Evolutionary conservation across 2,888 invertebrate species (phyloP).

Genomic region (Corythucha ciliata): DNA sequence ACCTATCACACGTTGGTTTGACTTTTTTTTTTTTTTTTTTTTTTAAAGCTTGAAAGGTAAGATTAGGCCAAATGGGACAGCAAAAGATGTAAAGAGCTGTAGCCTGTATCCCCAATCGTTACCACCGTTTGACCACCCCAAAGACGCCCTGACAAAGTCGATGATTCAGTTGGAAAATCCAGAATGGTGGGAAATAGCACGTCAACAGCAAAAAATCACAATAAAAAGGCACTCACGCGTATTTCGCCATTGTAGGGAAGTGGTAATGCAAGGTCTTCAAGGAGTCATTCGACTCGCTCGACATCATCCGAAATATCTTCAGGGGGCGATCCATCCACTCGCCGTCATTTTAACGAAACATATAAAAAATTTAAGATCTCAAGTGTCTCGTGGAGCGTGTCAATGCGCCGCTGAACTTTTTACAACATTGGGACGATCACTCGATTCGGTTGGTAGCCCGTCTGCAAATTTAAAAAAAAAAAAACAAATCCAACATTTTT

Average conservation of each 20-base stretch:
- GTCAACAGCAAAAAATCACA: too few species aligned
- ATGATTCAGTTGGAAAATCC: slow-evolving; percentile 57
- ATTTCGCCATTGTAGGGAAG: slow-evolving; percentile 56
- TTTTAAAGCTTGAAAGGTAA: slow-evolving; percentile 11
- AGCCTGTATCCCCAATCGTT: slow-evolving; percentile 39
- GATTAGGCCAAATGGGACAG: neutral
- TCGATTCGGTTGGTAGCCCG: slow-evolving; percentile 43
- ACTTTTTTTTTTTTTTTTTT: slow-evolving; percentile 11
- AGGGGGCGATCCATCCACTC: slow-evolving; percentile 41
- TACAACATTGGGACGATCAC: slow-evolving; percentile 46
- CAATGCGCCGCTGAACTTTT: slow-evolving; percentile 73
- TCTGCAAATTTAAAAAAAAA: neutral
- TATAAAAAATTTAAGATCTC: slow-evolving; percentile 82
- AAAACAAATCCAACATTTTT: neutral
- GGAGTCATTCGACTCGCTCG: slow-evolving; percentile 58
- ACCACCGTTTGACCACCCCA: slow-evolving; percentile 53
- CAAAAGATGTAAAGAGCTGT: slow-evolving; percentile 4
- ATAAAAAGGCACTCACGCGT: too few species aligned
- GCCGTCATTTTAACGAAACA: slow-evolving; percentile 62
- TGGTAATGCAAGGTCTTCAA: slow-evolving; percentile 61
- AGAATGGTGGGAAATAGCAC: too few species aligned
- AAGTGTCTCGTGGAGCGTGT: slow-evolving; percentile 84
- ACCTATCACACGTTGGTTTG: neutral
- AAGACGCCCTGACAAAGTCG: slow-evolving; percentile 54
- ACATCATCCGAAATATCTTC: slow-evolving; percentile 54